phyloP scores from a whole-genome alignment of 2,113 vertebrate species.

The Microcebus murinus region DNA sequence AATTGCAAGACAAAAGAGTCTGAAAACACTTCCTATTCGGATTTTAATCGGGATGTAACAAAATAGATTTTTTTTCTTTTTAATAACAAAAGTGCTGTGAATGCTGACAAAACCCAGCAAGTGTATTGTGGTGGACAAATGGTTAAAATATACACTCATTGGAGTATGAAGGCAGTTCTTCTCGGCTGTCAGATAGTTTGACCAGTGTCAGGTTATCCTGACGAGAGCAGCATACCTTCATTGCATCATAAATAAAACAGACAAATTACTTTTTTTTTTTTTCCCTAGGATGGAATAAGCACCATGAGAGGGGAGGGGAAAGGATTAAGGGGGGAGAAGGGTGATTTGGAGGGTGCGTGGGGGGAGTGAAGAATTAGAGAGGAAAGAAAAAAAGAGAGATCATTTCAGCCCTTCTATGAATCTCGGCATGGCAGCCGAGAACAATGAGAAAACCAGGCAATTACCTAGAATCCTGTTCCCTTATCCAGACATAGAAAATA shows the following conservation, averaged over 20 bases:
- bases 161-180: slow-evolving; percentile 97
- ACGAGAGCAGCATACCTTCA: slow-evolving; percentile 97
- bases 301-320: slow-evolving; percentile 81
- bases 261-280: slow-evolving; percentile 91
- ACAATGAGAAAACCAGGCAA: slow-evolving; percentile 93
- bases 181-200: slow-evolving; percentile 95
- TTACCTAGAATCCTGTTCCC: slow-evolving; percentile 94
- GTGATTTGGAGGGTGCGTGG: slow-evolving; percentile 50
- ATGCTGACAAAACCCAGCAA: slow-evolving; percentile 39
- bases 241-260: slow-evolving; percentile 99
- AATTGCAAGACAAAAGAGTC: slow-evolving; percentile 71
- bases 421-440: slow-evolving; percentile 90
- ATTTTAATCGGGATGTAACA: slow-evolving; percentile 63
- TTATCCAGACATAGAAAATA: slow-evolving; percentile 94
- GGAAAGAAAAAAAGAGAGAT: slow-evolving; percentile 84
- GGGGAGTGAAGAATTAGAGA: slow-evolving; percentile 83
- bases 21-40: slow-evolving; percentile 61
- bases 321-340: slow-evolving; percentile 70
- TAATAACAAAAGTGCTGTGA: neutral
- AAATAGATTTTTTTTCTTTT: neutral
- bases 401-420: slow-evolving; percentile 88
- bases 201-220: slow-evolving; percentile 97
- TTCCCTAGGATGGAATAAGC: slow-evolving; percentile 85
- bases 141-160: slow-evolving; percentile 94
- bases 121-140: slow-evolving; percentile 86